Evolutionary conservation across 2,888 invertebrate genomes (phyloP).

Genomic region (Melinopterus prodromus): DNA sequence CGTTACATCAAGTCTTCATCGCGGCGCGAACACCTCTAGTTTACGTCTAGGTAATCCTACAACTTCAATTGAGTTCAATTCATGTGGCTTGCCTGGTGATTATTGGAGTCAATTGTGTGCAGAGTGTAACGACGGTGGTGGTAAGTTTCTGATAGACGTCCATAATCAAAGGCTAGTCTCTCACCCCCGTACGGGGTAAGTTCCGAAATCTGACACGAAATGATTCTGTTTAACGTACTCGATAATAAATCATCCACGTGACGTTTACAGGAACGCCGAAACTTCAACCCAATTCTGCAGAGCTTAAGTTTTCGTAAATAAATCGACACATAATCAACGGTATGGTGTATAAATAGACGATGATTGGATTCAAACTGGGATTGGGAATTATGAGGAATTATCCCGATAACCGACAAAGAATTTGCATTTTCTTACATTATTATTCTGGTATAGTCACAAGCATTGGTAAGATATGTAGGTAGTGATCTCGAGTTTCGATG

Average conservation of each 20-base stretch:
- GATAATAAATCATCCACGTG: neutral
- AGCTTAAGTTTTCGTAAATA: neutral
- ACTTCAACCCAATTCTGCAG: neutral
- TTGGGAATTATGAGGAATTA: too few relatives aligned
- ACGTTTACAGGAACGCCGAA: neutral
- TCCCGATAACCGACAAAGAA: too few relatives aligned
- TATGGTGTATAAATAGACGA: neutral
- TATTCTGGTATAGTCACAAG: too few relatives aligned
- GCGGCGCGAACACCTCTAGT: neutral
- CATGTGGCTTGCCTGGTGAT: neutral
- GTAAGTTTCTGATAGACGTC: neutral
- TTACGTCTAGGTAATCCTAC: neutral
- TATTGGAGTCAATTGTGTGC: neutral
- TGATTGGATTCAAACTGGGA: neutral
- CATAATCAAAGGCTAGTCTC: neutral
- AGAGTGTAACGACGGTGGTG: neutral
- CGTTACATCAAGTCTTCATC: neutral
- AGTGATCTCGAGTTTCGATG: too few relatives aligned
- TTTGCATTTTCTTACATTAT: too few relatives aligned
- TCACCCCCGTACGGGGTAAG: neutral
- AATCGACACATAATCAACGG: neutral
- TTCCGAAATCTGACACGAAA: neutral
- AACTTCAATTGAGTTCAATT: neutral
- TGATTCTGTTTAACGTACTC: neutral
- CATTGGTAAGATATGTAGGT: too few relatives aligned